Conservation (phyloP, 2,888 invertebrate genomes). For the Bruchidius siliquastri region DNA sequence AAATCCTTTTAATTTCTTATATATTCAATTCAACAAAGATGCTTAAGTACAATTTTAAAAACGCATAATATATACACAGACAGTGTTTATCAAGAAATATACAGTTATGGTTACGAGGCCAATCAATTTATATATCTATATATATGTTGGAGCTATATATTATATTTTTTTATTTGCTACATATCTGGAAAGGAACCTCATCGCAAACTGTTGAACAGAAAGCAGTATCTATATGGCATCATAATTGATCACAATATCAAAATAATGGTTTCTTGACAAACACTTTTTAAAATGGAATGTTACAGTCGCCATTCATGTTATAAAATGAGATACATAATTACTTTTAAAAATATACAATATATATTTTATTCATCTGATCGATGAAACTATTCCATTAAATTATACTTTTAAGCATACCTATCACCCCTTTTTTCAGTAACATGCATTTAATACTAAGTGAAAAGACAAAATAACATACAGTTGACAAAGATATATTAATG, state of each 20-base stretch:
- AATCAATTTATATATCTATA: not conserved
- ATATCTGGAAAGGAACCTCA: not conserved
- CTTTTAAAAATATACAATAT: conserved; percentile 13
- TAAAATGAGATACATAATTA: conserved; percentile 4
- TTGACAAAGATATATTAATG: not conserved
- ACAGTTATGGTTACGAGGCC: conserved; percentile 3
- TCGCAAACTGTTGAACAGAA: not conserved
- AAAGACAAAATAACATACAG: conserved; percentile 1
- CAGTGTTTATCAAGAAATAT: conserved; percentile 6
- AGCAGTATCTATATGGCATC: not conserved
- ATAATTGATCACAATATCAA: not conserved
- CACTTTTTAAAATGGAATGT: conserved; percentile 11
- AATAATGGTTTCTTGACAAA: conserved; percentile 4
- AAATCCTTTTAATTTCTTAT: conserved; percentile 7
- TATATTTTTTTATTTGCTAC: not conserved
- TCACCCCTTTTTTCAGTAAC: conserved; percentile 16
- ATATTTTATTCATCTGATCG: conserved; percentile 8
- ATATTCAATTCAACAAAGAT: conserved; percentile 12
- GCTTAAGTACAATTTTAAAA: conserved; percentile 9
- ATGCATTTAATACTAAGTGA: conserved; percentile 6
- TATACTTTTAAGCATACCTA: conserved; percentile 12
- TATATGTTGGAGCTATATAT: not conserved
- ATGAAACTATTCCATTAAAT: not conserved
- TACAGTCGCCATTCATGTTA: conserved; percentile 8
- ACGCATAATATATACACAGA: not conserved